Conservation (phyloP, 2,113 vertebrate genomes). For the Archilochus colubris region DNA sequence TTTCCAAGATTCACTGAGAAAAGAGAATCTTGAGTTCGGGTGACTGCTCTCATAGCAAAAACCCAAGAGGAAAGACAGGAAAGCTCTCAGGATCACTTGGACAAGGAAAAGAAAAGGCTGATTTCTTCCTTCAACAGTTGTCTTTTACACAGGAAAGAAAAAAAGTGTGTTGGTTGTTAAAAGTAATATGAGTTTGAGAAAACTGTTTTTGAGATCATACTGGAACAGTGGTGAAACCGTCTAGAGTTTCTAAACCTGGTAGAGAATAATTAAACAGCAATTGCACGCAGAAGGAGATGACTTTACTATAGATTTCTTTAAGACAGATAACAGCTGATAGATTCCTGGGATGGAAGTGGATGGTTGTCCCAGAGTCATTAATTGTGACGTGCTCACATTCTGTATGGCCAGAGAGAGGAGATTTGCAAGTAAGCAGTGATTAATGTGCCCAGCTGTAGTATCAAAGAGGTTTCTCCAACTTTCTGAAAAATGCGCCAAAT, state of each 20-base stretch:
- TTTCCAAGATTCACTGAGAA: neutral
- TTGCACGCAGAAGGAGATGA: neutral
- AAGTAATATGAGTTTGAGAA: neutral
- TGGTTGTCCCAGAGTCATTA: neutral
- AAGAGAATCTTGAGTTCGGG: neutral
- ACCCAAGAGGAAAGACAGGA: neutral
- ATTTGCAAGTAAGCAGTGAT: neutral
- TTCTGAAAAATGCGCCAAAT: neutral
- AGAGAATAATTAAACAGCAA: neutral
- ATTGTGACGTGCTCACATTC: neutral
- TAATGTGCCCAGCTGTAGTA: neutral
- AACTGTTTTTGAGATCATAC: neutral
- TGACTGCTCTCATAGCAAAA: neutral
- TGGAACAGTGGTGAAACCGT: neutral
- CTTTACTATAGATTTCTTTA: neutral
- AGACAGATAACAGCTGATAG: neutral
- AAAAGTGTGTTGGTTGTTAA: neutral
- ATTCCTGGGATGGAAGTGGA: neutral
- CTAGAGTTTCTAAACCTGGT: neutral
- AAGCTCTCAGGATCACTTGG: neutral
- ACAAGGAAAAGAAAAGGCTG: neutral
- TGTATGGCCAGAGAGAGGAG: neutral
- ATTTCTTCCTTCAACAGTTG: neutral
- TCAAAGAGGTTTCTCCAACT: neutral
- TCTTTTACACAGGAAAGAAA: neutral